Evolutionary conservation across 2,797 vertebrate species (phyloP), one percentile per base, ranked within the genome.

Genomic region (Acrossocheilus wenchowensis): DNA sequence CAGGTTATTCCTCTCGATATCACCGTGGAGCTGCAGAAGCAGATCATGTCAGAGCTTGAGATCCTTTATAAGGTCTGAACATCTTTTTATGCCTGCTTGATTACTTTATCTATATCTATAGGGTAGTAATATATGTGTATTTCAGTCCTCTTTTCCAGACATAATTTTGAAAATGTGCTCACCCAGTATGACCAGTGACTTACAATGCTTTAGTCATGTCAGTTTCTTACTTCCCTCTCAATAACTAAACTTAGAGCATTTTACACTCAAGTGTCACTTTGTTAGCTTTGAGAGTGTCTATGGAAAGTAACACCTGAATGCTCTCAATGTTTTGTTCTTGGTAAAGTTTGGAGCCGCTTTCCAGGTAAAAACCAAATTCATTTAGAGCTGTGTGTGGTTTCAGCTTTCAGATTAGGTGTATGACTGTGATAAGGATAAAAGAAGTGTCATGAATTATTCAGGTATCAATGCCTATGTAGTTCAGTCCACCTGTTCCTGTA

Each of bases 11-110:
- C 97, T n/a, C 93, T 99, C 90, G 98, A 99, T 89, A 99, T 99
- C 93, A 99, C 98, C 2, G 96, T 97, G 94, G 98, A 99, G 81
- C 94, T 99, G 88, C 98, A 99, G 94, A 99, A 98, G 91, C 98
- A 99, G 94, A 99, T 99, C 90, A 99, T 99, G 98, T 99, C 98
- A 0, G 98, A 99, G 92, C 93, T 99, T 93, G 98, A 99, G 94
- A 99, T 99, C 89, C 98, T 99, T 90, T 99, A 99, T 92, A 99
- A 99, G 98, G 98, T 99, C 87, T 1, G 88, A n/a, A 0, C 15
- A 5, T 69, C 41, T 79, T 74, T 54, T 88, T 73, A 69, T 17
- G 7, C 54, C 62, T 52, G 54, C 66, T 14, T 75, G 8, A 62
- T 17, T 72, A 74, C 54, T 87, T 41, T 4, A 41, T 71, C 6